These are phyloP conservation scores for Ooceraea biroi DNA, from an alignment of 1,140 invertebrate genomes.

Conservation along the genomic window DNA sequence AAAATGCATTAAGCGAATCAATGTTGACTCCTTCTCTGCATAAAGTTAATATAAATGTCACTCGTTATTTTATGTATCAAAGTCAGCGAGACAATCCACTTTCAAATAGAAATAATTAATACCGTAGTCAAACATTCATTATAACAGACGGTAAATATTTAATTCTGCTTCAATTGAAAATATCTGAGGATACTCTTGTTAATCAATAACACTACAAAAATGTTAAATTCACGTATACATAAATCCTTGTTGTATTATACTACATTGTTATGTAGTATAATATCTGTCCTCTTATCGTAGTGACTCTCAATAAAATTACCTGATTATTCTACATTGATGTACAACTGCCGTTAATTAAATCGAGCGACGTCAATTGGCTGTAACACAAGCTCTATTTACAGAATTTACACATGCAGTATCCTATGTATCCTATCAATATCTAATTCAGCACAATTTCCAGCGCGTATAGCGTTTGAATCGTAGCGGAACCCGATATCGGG, in stretches of 20 bases:
- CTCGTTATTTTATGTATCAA: background rate
- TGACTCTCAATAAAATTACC: background rate
- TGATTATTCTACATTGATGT: conserved; percentile 9
- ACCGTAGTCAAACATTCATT: background rate
- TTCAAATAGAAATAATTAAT: background rate
- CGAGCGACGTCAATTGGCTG: background rate
- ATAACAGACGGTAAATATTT: background rate
- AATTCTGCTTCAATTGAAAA: background rate
- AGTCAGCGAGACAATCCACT: background rate
- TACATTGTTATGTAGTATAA: background rate
- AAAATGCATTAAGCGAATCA: conserved; percentile 22
- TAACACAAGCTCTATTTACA: conserved; percentile 36
- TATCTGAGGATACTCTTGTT: background rate
- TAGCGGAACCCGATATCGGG: conserved; percentile 14
- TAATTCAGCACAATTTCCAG: conserved; percentile 55
- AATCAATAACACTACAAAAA: background rate
- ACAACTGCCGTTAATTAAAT: conserved; percentile 28
- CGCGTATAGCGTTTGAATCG: conserved; percentile 12
- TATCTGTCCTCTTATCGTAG: background rate
- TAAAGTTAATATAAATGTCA: background rate
- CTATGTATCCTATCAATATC: conserved; percentile 20
- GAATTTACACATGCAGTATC: conserved; percentile 24
- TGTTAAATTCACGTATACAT: background rate
- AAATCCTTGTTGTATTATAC: background rate
- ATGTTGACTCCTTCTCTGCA: background rate